phyloP scores from a whole-genome alignment of 1,140 invertebrate species.

The Caerostris extrusa region DNA sequence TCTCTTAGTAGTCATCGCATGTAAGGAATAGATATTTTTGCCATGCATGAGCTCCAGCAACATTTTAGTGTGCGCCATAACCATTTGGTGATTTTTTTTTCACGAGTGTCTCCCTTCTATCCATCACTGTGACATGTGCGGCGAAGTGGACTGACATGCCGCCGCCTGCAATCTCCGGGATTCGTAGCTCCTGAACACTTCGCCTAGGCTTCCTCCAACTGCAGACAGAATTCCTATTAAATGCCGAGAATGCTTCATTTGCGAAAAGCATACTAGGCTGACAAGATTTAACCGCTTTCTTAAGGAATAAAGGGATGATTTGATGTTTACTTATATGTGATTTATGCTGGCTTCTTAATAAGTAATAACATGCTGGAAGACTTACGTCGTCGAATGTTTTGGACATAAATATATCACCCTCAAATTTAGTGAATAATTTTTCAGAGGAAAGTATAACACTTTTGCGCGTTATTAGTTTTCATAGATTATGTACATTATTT shows the following conservation, averaged over 20 bases:
- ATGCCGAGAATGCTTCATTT: slow-evolving; percentile 30
- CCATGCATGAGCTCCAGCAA: slow-evolving; percentile 36
- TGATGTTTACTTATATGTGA: too few species aligned
- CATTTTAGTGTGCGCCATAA: slow-evolving; percentile 32
- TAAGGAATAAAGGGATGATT: not conserved
- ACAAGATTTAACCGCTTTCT: not conserved
- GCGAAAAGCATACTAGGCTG: not conserved
- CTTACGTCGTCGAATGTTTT: too few species aligned
- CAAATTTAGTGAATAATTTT: too few species aligned
- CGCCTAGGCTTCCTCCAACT: not conserved
- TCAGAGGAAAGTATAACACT: too few species aligned
- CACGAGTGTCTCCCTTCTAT: slow-evolving; percentile 30
- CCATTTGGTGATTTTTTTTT: slow-evolving; percentile 40
- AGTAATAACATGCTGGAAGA: too few species aligned
- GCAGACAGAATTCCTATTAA: slow-evolving; percentile 27
- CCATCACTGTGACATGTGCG: slow-evolving; percentile 61
- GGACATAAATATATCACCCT: too few species aligned
- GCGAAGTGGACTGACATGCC: slow-evolving; percentile 53
- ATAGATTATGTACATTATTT: too few species aligned
- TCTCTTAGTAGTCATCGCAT: slow-evolving; percentile 18
- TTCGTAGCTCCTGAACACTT: slow-evolving; percentile 27
- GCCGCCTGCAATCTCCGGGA: slow-evolving; percentile 48
- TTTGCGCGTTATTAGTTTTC: too few species aligned
- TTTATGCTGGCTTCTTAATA: too few species aligned
- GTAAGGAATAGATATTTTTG: slow-evolving; percentile 43